phyloP scores from a whole-genome alignment of 2,888 invertebrate species.

The Xylota sylvarum region DNA sequence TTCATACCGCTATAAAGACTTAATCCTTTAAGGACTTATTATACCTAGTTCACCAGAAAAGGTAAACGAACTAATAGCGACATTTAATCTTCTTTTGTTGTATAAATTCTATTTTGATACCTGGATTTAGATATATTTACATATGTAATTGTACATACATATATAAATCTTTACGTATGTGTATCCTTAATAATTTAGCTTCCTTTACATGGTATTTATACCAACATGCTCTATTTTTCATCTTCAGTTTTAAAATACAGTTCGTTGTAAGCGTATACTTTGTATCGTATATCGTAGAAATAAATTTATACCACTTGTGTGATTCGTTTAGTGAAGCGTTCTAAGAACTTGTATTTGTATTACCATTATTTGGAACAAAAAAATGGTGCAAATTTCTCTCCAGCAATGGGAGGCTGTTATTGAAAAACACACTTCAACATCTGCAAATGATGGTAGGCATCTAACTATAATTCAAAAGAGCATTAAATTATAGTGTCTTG shows the following conservation, averaged over 20 bases:
- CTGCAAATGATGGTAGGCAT: slow-evolving; percentile 11
- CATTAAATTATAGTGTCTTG: slow-evolving; percentile 18
- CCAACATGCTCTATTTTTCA: not conserved
- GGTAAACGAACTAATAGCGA: not conserved
- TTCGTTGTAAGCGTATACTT: slow-evolving; percentile 4
- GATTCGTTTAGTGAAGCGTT: not conserved
- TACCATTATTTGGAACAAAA: not conserved
- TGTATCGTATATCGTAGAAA: not conserved
- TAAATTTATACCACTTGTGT: not conserved
- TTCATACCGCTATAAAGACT: not conserved
- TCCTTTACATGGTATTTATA: not conserved
- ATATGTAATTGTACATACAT: too few relatives aligned
- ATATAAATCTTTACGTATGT: too few relatives aligned
- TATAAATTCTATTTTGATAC: not conserved
- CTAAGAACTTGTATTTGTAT: not conserved
- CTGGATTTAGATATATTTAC: not conserved
- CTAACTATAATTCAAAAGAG: slow-evolving; percentile 13
- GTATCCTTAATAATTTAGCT: not conserved
- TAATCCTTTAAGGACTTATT: not conserved
- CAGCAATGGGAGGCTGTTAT: slow-evolving; percentile 23
- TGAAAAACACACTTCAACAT: slow-evolving; percentile 15
- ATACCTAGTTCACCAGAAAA: not conserved
- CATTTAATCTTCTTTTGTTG: not conserved
- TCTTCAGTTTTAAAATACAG: slow-evolving; percentile 5
- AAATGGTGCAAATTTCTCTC: slow-evolving; percentile 29